A percentile compares a stretch with the other conserved stretches of the same genome.
Conservation (phyloP, 2,113 vertebrate species). For the Aspidoscelis tigris region DNA sequence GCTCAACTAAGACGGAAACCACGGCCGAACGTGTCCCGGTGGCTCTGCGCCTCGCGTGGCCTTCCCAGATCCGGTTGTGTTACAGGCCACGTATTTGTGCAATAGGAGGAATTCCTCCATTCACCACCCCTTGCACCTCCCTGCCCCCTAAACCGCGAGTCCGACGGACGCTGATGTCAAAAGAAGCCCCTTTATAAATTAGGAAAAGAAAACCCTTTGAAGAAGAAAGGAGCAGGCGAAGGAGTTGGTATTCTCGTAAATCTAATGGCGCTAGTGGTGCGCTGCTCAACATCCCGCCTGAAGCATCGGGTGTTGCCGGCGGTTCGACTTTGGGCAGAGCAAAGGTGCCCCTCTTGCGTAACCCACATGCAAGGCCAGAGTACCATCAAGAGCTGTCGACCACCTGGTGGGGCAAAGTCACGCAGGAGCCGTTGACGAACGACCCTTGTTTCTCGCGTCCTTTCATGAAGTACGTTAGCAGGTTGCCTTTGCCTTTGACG, state of each 20-base stretch:
- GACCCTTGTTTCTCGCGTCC: constrained; percentile 91
- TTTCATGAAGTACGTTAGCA: constrained; percentile 94
- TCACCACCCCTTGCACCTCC: fast-evolving
- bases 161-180: neutral
- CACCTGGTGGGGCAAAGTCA: constrained; percentile 94
- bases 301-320: neutral
- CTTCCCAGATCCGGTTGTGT: neutral
- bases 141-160: constrained; percentile 9
- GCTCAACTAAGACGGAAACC: neutral
- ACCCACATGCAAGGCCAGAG: fast-evolving
- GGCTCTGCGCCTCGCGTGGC: neutral
- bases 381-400: constrained; percentile 85
- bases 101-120: fast-evolving
- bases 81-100: fast-evolving
- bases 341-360: neutral
- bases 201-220: constrained; percentile 6
- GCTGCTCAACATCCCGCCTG: neutral
- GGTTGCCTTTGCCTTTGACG: constrained; percentile 94
- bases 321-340: fast-evolving
- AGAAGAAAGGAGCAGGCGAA: constrained; percentile 11
- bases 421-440: constrained; percentile 83
- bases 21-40: neutral
- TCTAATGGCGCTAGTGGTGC: neutral
- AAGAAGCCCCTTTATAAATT: constrained; percentile 17
- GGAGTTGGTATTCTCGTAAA: neutral